Evolutionary conservation across 1,140 invertebrate species (phyloP).

Genomic region (Papilio aristodemus): DNA sequence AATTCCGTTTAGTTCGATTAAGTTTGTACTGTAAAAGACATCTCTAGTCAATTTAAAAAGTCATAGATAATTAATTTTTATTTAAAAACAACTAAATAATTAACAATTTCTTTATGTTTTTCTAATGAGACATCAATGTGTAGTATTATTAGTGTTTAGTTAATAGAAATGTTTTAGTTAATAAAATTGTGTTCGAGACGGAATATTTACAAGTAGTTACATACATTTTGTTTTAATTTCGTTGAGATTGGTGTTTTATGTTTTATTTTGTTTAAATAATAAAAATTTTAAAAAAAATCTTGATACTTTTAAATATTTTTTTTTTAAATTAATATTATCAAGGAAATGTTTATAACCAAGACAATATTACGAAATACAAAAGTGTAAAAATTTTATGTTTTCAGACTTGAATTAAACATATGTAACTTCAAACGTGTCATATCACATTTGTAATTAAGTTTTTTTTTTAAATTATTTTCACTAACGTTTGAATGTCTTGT

Average conservation of each 20-base stretch:
- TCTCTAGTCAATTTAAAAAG: slow-evolving; percentile 54
- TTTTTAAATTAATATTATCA: no score
- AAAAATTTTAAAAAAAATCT: no score
- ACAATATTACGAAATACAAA: no score
- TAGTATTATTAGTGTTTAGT: slow-evolving; percentile 10
- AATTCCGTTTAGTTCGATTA: slow-evolving; percentile 2
- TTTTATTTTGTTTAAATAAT: no score
- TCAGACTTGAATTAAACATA: no score
- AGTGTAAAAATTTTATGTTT: no score
- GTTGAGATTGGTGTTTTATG: no score
- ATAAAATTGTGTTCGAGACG: neutral
- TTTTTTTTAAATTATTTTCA: neutral
- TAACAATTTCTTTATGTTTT: neutral
- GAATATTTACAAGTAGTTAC: neutral
- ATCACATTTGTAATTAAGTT: neutral
- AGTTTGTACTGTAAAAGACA: slow-evolving; percentile 42
- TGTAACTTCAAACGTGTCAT: no score
- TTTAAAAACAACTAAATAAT: neutral
- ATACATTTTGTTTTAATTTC: neutral
- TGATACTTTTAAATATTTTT: no score
- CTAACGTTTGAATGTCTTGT: neutral
- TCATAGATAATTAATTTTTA: slow-evolving; percentile 41
- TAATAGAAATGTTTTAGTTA: neutral
- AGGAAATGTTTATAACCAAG: no score
- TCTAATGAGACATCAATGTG: neutral